Conservation (phyloP, 2,888 invertebrate species). For the Drosophila cognata region DNA sequence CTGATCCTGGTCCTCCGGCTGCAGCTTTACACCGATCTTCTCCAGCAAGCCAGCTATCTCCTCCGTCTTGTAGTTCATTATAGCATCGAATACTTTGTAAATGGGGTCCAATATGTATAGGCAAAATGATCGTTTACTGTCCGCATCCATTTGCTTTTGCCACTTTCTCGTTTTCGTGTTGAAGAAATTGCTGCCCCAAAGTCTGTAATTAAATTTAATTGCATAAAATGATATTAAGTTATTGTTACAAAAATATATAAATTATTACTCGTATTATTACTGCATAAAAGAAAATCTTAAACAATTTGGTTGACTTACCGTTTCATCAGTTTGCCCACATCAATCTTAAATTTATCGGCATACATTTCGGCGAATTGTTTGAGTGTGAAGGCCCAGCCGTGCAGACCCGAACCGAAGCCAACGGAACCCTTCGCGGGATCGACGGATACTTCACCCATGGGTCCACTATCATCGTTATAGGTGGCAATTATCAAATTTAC, state of each 20-base stretch:
- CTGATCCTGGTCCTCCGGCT: slow-evolving; percentile 97
- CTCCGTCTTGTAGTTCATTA: slow-evolving; percentile 97
- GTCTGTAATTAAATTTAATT: slow-evolving; percentile 73
- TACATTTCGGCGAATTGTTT: slow-evolving; percentile 99
- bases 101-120: slow-evolving; percentile 99
- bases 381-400: slow-evolving; percentile 99
- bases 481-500: slow-evolving; percentile 99
- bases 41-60: slow-evolving; percentile 92
- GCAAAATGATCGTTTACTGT: slow-evolving; percentile 98
- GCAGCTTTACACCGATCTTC: slow-evolving; percentile 96
- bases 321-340: slow-evolving; percentile 98
- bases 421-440: slow-evolving; percentile 99
- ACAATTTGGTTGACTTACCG: slow-evolving; percentile 83
- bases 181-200: slow-evolving; percentile 99
- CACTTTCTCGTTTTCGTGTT: slow-evolving; percentile 99
- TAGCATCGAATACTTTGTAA: slow-evolving; percentile 93
- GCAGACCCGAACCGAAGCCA: slow-evolving; percentile 99
- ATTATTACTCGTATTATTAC: too few species aligned
- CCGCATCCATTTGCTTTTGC: slow-evolving; percentile 95
- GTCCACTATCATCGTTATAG: slow-evolving; percentile 98
- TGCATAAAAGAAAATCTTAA: not conserved
- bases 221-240: not conserved
- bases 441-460: slow-evolving; percentile 99
- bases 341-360: slow-evolving; percentile 99
- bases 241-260: too few species aligned